These are phyloP conservation scores for Tiliqua scincoides DNA, from an alignment of 2,113 vertebrate genomes.

Conservation along the genomic window DNA sequence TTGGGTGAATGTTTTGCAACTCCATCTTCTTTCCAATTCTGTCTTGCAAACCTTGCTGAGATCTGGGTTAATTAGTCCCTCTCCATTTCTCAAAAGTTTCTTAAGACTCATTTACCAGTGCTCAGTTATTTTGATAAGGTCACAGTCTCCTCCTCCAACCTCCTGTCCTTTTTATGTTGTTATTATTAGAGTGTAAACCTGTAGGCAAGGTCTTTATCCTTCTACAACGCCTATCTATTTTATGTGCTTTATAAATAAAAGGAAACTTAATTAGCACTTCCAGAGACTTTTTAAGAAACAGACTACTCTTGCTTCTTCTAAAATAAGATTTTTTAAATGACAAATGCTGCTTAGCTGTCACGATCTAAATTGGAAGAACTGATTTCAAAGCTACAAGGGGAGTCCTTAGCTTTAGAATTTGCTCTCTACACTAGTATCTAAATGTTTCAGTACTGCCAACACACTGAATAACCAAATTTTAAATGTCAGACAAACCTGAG, in stretches of 20 bases:
- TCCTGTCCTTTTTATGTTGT: background rate
- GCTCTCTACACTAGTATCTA: background rate
- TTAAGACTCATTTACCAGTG: background rate
- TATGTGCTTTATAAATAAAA: background rate
- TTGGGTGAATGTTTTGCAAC: too few relatives aligned
- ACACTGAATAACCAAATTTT: background rate
- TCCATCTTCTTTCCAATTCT: background rate
- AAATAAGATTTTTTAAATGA: background rate
- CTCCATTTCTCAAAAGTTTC: background rate
- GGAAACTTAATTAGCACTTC: background rate
- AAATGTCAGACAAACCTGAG: background rate
- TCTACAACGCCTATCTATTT: background rate
- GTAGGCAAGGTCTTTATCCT: background rate
- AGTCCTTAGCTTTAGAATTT: background rate
- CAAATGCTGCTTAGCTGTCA: background rate
- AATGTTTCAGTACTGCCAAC: background rate
- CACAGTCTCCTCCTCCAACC: background rate
- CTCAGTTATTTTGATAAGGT: background rate
- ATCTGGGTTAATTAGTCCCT: background rate
- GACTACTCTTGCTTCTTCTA: too few relatives aligned
- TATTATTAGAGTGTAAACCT: background rate
- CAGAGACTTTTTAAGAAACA: background rate
- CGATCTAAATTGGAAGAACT: background rate
- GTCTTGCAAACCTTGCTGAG: background rate
- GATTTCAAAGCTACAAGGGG: background rate